Evolutionary conservation across 1,140 invertebrate species (phyloP), one percentile per base, ranked within the genome.

Genomic region (Sipha flava): DNA sequence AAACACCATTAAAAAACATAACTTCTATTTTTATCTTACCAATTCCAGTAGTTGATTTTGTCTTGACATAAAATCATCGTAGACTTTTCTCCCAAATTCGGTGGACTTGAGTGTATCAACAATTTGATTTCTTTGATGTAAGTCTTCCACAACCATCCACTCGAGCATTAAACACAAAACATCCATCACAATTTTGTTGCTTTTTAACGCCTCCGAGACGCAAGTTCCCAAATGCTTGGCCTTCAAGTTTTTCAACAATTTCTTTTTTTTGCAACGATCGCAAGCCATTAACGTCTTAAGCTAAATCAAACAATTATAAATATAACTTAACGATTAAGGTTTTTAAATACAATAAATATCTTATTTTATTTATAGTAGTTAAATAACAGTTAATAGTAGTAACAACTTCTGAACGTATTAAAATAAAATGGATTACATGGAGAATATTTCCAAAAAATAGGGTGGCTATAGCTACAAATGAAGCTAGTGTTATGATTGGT

Each of bases 91-190:
- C 9, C 93, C 93, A 18, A 89, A 87, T 14, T 88, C 85, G 16
- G 93, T 94, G 43, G 90, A 92, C 84, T 94, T 92, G 45, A 95
- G 87, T 1, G 93, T 92, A n/a, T 92, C 92, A 23, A 93, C 92
- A 81, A 93, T 91, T 86, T 94, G 92, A 81, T 93, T 85, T 83
- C 92, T 89, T 45, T 91, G 88, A 82, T 92, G 90, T 81, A 91
- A 88, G 75, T 87, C 88, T 31, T 88, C 88, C 21, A 92, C 84
- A 26, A 92, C 85, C 83, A 93, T 90, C 90, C 93, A 91, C 86
- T 95, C 94, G 45, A 95, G 85, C 90, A 95, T 93, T 45, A 93
- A 87, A 85, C 93, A 94, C 31, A 95, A 87, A 4, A 90, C 90
- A 84, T 94, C 89, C 83, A 92, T 88, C 18, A 89, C 89, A 12